A percentile compares a stretch with the other conserved stretches of the same genome.
Evolutionary conservation across 1,140 invertebrate genomes (phyloP).

Genomic region (Octopus bimaculoides): DNA sequence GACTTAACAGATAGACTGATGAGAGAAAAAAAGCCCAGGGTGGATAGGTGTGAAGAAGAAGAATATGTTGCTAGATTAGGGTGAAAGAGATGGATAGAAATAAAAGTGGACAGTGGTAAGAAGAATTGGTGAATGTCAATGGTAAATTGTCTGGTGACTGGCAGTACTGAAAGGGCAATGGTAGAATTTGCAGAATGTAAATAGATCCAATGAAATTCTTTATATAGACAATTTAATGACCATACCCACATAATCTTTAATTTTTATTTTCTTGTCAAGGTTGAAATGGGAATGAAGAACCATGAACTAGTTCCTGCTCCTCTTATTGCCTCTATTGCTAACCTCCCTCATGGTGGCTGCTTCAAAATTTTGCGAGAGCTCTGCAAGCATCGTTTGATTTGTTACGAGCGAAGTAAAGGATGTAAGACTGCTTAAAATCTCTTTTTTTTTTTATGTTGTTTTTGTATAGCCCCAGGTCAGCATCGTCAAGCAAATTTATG

Average conservation of each 20-base stretch:
- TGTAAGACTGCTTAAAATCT: constrained; percentile 28
- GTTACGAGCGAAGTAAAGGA: constrained; percentile 77
- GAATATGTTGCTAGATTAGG: too few relatives aligned
- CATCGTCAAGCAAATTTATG: too few relatives aligned
- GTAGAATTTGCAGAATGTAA: background rate
- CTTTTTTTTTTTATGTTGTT: too few relatives aligned
- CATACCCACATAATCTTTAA: background rate
- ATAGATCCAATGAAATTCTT: background rate
- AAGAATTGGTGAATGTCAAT: too few relatives aligned
- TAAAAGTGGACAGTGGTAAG: too few relatives aligned
- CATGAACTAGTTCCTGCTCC: constrained; percentile 92
- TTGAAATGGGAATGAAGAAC: constrained; percentile 99
- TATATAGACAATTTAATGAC: background rate
- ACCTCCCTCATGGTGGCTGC: constrained; percentile 87
- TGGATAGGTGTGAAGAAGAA: too few relatives aligned
- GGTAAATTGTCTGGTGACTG: too few relatives aligned
- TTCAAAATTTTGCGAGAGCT: constrained; percentile 88
- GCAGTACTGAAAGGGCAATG: background rate
- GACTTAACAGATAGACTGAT: too few relatives aligned
- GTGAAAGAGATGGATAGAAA: too few relatives aligned
- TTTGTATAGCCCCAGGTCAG: too few relatives aligned
- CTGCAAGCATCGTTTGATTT: constrained; percentile 82
- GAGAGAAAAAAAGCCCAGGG: too few relatives aligned
- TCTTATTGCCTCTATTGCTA: constrained; percentile 90
- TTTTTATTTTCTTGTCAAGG: constrained; percentile 61